Base-by-base conservation (phyloP, 2,888 invertebrate species). In the Piscicola geometra region DNA sequence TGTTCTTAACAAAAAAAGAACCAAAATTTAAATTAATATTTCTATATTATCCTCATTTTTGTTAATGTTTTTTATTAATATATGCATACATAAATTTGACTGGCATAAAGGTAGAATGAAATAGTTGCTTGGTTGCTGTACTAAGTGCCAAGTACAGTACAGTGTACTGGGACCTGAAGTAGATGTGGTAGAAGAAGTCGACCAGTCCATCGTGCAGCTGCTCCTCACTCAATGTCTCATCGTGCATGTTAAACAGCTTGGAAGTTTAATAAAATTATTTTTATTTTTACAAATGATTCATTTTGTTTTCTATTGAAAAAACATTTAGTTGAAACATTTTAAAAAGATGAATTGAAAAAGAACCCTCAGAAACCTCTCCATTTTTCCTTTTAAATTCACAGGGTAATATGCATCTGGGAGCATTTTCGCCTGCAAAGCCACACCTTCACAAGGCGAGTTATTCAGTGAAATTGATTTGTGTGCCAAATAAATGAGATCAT, bases 351-450 rank as follows among this genome's bases (percentile, higher is more conserved):
- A 32, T 70, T 18, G 25, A 36, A 28, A 2, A 71, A 41, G 1
- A 12, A 71, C 30, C 41, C 21, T 15, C 1, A 71, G 1, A 68
- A 80, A 83, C 84, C 82, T 82, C 78, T 77, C 82, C 82, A 70
- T 89, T 89, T 73, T 88, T 88, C 0, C 90, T 90, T 85, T 89
- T 90, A 67, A 92, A 89, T 85, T 91, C 90, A 0, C 93, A 91
- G 71, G 90, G 90, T 78, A 95, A 90, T 78, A 97, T 94, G 83
- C 92, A 92, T 80, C 95, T 88, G 35, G 96, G 96, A 52, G 91
- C 90, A 71, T 90, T 89, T 86, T 97, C 96, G 15, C 93, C 93
- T 36, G 93, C 92, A 86, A 95, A 93, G 35, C 96, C 96, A 85
- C 93, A 91, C 86, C 95, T 95, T 80, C 47, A 86, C 81, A 78